A percentile compares a stretch with the other conserved stretches of the same genome.
These are phyloP conservation scores for Lymantria monacha DNA, from an alignment of 2,888 invertebrate genomes.

Conservation along the genomic window DNA sequence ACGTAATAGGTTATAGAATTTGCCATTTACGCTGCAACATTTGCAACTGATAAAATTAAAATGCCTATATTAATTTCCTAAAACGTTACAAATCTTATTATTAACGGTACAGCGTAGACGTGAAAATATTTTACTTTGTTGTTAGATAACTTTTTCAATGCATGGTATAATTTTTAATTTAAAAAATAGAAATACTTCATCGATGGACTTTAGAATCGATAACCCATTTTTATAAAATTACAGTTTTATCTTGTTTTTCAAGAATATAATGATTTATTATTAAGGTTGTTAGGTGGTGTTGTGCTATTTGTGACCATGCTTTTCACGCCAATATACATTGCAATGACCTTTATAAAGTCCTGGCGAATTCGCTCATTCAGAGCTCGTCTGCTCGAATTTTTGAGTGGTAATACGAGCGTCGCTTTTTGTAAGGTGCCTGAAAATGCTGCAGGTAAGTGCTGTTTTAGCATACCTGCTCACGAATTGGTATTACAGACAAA, in stretches of 20 bases:
- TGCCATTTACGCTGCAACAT: conserved; percentile 10
- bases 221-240: conserved; percentile 51
- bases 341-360: conserved; percentile 91
- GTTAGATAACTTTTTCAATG: conserved; percentile 15
- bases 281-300: conserved; percentile 18
- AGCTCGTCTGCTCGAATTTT: conserved; percentile 84
- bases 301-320: conserved; percentile 78
- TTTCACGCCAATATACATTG: conserved; percentile 91
- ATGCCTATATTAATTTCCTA: conserved; percentile 25
- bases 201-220: conserved; percentile 75
- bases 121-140: conserved; percentile 17
- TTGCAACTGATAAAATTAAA: conserved; percentile 6
- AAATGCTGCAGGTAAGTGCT: conserved; percentile 66
- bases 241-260: conserved; percentile 15
- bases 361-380: conserved; percentile 88
- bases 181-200: conserved; percentile 30
- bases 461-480: background rate
- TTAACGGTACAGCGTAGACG: conserved; percentile 16
- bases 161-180: conserved; percentile 25
- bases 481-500: conserved; percentile 11
- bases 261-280: conserved; percentile 7
- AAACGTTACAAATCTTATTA: conserved; percentile 17
- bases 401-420: conserved; percentile 82
- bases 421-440: conserved; percentile 83
- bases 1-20: conserved; percentile 18